Base-by-base conservation (phyloP, 1,140 invertebrate species). In the Steinernema khuongi region DNA sequence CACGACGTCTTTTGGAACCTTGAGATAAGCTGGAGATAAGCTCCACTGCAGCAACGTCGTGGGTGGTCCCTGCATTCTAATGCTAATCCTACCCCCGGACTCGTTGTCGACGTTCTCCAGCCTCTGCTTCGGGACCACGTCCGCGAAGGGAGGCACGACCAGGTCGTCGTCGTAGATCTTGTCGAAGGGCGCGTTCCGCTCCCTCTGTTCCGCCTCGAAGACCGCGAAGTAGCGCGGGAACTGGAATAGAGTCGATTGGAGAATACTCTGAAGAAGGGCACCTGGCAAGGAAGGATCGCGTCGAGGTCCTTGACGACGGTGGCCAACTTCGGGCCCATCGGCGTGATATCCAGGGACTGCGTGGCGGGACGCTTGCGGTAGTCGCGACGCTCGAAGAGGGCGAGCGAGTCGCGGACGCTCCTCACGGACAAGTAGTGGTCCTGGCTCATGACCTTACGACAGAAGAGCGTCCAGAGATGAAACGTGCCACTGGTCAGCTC, bases 111-210 rank as follows among this genome's bases (percentile, higher is more conserved):
- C 50, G 22, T 60, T 60, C 26, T 60, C 7, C 14, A 60, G 14
- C 4, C 4, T 4, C 7, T n/a, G 4, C 50, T 26, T 60, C 2
- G 11, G 11, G 26, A 60, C 50, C 7, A 60, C 50, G 22, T 60
- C 50, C 7, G 22, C 50, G 26, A n/a, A 60, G 4, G 22, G 50
- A 7, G 50, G 50, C 14, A 60, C 26, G 50, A n/a, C 26, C 11
- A 60, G 50, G 26, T 60, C 50, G 50, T 60, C 50, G 14, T 60
- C 50, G 22, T 60, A 60, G 50, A 60, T 60, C 50, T 60, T 60
- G 26, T 60, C 50, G 22, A 60, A 60, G 22, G 50, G 50, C 19
- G 14, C 19, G 22, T 60, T 60, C 4, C 14, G 14, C 7, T 26
- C 22, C 4, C 14, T 22, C 7, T n/a, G 11, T n/a, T 60, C 50